These are phyloP conservation scores for Cynaeus angustus DNA, from an alignment of 2,888 invertebrate species.

Conservation along the genomic window DNA sequence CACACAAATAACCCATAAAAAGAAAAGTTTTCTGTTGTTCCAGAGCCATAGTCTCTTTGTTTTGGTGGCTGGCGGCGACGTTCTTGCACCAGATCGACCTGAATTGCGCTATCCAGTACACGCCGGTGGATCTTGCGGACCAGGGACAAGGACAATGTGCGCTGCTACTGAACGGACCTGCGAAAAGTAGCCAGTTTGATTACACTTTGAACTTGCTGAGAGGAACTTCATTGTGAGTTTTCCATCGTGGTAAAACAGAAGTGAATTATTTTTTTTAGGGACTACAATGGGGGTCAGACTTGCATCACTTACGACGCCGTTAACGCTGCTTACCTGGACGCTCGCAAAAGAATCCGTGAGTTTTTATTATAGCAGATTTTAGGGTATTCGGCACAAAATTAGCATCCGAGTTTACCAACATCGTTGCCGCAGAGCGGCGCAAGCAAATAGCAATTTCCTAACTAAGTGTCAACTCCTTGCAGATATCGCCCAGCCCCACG, in stretches of 20 bases:
- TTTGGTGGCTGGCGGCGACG: conserved; percentile 35
- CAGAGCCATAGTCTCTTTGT: conserved; percentile 50
- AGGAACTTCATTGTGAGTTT: conserved; percentile 84
- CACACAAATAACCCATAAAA: too few species aligned
- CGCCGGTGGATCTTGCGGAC: conserved; percentile 64
- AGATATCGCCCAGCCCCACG: conserved; percentile 88
- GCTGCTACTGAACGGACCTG: conserved; percentile 83
- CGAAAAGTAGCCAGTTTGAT: conserved; percentile 87
- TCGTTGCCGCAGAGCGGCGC: too few species aligned
- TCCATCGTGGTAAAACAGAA: not conserved
- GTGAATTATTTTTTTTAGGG: conserved; percentile 72
- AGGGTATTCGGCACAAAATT: too few species aligned
- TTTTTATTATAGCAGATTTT: too few species aligned
- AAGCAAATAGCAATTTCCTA: too few species aligned
- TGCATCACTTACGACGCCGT: conserved; percentile 94
- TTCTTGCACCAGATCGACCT: conserved; percentile 31
- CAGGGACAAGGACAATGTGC: conserved; percentile 80
- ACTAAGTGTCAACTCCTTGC: too few species aligned
- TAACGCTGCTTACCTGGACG: conserved; percentile 90
- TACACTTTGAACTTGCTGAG: conserved; percentile 89
- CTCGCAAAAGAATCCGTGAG: conserved; percentile 91
- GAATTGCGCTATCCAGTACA: conserved; percentile 64
- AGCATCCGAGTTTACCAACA: too few species aligned
- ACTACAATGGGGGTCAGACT: conserved; percentile 81
- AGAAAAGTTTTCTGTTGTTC: conserved; percentile 27